Evolutionary conservation across 35 echinoderm and acorn worm genomes (phyloP).

Genomic region (Patiria miniata): DNA sequence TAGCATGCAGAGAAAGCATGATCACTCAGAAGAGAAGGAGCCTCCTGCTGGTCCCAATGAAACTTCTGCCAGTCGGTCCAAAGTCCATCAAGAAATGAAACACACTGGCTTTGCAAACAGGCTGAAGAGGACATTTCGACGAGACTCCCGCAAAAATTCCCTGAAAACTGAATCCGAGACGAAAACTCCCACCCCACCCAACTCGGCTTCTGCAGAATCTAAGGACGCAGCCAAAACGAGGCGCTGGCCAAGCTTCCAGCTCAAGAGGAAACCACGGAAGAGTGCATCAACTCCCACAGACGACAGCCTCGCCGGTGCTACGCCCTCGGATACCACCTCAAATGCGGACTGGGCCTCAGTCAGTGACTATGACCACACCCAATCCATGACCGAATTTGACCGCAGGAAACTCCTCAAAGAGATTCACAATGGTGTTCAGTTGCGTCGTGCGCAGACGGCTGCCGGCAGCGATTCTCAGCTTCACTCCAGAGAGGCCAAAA

Average conservation of each 20-base stretch:
- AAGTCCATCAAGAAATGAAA: conserved; percentile 88
- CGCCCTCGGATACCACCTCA: conserved; percentile 79
- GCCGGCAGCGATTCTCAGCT: conserved; percentile 80
- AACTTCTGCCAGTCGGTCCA: conserved; percentile 39
- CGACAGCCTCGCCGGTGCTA: conserved; percentile 75
- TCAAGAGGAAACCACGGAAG: conserved; percentile 75
- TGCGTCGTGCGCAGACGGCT: conserved; percentile 38
- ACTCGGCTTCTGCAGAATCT: conserved; percentile 12
- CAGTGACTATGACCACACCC: conserved; percentile 55
- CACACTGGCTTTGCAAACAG: conserved; percentile 80
- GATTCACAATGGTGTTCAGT: conserved; percentile 56
- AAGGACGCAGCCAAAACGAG: conserved; percentile 36
- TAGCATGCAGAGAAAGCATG: conserved; percentile 71
- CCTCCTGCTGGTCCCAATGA: conserved; percentile 1
- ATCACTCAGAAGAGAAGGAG: conserved; percentile 15
- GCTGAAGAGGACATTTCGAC: conserved; percentile 72
- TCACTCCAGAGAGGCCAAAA: not conserved
- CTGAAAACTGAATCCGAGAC: conserved; percentile 28
- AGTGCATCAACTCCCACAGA: conserved; percentile 83
- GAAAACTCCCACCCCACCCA: conserved; percentile 39
- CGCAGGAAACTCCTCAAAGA: conserved; percentile 72
- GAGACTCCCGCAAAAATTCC: conserved; percentile 51
- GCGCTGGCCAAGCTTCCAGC: conserved; percentile 74
- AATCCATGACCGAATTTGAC: conserved; percentile 68
- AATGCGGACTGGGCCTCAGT: conserved; percentile 63